A percentile compares a stretch with the other conserved stretches of the same genome.
These are phyloP conservation scores for Drymodes brunneopygia DNA, from an alignment of 2,113 vertebrate genomes.

Conservation along the genomic window DNA sequence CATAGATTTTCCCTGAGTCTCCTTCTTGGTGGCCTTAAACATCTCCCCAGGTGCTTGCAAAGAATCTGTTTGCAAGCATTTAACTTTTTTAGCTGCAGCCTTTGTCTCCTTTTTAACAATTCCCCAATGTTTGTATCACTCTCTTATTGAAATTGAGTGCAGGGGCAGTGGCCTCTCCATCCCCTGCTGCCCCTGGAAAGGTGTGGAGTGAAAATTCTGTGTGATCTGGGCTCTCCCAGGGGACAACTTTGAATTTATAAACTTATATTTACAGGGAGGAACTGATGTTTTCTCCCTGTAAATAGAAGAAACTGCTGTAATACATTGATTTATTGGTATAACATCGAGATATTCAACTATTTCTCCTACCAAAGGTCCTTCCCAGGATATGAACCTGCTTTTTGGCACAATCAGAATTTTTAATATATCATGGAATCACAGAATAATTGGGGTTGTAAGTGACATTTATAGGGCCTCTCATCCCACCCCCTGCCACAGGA, in stretches of 20 bases:
- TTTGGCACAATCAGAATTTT: background rate
- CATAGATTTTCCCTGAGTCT: background rate
- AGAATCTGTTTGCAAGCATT: background rate
- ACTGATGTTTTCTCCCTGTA: background rate
- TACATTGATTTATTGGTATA: background rate
- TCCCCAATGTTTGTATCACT: background rate
- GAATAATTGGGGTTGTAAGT: background rate
- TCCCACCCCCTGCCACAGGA: background rate
- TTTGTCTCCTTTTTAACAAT: background rate
- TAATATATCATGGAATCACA: too few species aligned
- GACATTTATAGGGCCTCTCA: background rate
- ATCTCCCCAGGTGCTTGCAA: background rate
- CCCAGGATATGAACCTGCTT: background rate
- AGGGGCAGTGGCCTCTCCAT: background rate
- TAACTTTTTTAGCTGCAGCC: background rate
- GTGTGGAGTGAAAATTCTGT: background rate
- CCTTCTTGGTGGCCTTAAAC: background rate
- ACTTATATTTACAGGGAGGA: background rate
- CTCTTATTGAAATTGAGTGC: background rate
- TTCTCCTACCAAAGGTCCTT: background rate
- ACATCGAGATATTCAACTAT: background rate
- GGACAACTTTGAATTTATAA: background rate
- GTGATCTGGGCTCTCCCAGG: background rate
- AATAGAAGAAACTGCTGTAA: background rate
- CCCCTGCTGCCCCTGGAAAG: background rate